Conservation (phyloP, 2,888 invertebrate species). For the Leucophenga maculata region DNA sequence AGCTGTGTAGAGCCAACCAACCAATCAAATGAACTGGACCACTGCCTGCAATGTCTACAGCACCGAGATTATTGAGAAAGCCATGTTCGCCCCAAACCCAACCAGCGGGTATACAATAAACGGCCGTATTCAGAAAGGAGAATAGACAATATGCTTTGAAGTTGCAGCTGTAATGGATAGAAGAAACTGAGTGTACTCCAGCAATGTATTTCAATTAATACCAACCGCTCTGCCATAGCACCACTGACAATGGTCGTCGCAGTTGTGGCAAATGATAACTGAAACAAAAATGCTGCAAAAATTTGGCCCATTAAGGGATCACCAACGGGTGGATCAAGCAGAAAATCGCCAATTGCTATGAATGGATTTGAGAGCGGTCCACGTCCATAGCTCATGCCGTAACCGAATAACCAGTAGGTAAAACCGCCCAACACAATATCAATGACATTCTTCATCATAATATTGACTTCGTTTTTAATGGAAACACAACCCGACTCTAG, state of each 20-base stretch:
- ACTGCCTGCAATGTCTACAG: constrained; percentile 93
- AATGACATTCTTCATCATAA: constrained; percentile 97
- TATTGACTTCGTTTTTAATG: constrained; percentile 94
- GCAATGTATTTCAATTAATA: background rate
- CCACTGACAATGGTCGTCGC: constrained; percentile 94
- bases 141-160: constrained; percentile 93
- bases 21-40: constrained; percentile 93
- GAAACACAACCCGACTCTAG: constrained; percentile 94
- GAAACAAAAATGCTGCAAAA: constrained; percentile 91
- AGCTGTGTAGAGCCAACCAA: constrained; percentile 15
- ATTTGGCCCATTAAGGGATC: constrained; percentile 87
- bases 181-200: background rate
- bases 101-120: constrained; percentile 94
- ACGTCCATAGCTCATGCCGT: constrained; percentile 90
- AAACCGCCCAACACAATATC: constrained; percentile 91
- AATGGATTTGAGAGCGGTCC: constrained; percentile 83
- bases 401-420: constrained; percentile 96
- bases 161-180: constrained; percentile 78
- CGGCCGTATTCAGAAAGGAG: constrained; percentile 88
- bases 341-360: constrained; percentile 87
- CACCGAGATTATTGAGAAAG: constrained; percentile 86
- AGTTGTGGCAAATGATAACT: constrained; percentile 88
- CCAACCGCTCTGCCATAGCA: constrained; percentile 92
- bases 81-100: constrained; percentile 95
- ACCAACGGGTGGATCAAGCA: constrained; percentile 82